Evolutionary conservation across 2,797 vertebrate species (phyloP).

Genomic region (Poeciliopsis gracilis): DNA sequence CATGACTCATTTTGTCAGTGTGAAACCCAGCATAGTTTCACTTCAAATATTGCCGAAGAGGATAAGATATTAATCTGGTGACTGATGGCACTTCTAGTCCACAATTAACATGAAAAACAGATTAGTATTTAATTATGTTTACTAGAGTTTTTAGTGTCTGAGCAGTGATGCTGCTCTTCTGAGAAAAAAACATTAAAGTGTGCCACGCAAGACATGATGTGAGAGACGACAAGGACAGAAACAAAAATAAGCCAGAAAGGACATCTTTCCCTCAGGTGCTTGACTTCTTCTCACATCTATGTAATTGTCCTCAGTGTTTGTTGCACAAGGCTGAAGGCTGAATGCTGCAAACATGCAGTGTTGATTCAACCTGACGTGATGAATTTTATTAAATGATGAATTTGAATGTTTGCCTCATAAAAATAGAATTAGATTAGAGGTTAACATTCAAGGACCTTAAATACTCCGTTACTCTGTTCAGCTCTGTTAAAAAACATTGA

Average conservation of each 20-base stretch:
- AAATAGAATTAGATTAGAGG: not conserved
- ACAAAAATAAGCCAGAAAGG: constrained; percentile 51
- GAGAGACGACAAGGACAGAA: constrained; percentile 53
- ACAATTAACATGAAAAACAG: constrained; percentile 1
- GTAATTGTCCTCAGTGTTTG: constrained; percentile 61
- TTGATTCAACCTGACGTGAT: constrained; percentile 37
- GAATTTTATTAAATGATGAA: constrained; percentile 24
- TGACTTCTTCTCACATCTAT: constrained; percentile 60
- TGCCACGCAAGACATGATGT: constrained; percentile 49
- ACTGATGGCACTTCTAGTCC: constrained; percentile 1
- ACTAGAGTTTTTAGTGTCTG: not conserved
- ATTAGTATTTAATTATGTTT: constrained; percentile 8
- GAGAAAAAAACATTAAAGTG: constrained; percentile 28
- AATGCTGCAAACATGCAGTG: constrained; percentile 49
- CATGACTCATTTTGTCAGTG: constrained; percentile 30
- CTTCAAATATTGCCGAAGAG: constrained; percentile 11
- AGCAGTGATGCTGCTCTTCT: constrained; percentile 8
- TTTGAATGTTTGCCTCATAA: constrained; percentile 9
- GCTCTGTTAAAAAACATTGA: not conserved
- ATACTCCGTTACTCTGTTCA: not conserved
- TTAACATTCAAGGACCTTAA: not conserved
- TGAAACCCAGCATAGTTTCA: constrained; percentile 13
- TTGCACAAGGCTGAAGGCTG: constrained; percentile 40
- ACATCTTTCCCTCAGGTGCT: constrained; percentile 48
- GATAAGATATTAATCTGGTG: constrained; percentile 5